Evolutionary conservation across 35 echinoderm and acorn worm genomes (phyloP).

Genomic region (Stichopus chloronotus): DNA sequence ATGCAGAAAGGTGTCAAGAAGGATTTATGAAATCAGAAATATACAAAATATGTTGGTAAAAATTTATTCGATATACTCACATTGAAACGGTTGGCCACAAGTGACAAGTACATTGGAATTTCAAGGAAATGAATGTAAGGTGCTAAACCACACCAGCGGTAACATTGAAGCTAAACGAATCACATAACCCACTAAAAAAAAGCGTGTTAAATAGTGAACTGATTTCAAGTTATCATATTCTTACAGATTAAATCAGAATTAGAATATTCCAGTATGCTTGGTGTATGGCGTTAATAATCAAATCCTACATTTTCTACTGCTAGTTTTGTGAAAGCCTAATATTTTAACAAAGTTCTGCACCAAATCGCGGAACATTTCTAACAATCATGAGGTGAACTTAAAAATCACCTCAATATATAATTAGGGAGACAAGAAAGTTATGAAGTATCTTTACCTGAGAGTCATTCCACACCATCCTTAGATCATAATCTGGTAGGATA

Average conservation of each 20-base stretch:
- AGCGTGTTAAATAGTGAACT: no score
- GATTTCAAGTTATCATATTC: no score
- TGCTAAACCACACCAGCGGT: no score
- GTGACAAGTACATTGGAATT: no score
- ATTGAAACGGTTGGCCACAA: no score
- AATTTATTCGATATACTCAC: no score
- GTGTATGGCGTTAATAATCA: not conserved
- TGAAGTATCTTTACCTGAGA: conserved; percentile 60
- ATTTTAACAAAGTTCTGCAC: not conserved
- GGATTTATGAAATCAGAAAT: no score
- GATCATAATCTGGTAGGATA: conserved; percentile 75
- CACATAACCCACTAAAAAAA: no score
- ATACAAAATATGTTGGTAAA: no score
- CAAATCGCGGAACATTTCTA: not conserved
- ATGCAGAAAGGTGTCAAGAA: no score
- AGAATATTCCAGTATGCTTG: not conserved
- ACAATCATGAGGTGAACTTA: not conserved
- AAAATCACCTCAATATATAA: not conserved
- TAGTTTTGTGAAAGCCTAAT: not conserved
- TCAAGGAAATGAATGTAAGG: no score
- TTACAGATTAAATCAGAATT: not conserved
- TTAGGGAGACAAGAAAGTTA: not conserved
- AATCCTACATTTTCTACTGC: not conserved
- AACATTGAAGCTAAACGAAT: no score
- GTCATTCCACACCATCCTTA: conserved; percentile 69